A percentile compares a stretch with the other conserved stretches of the same genome.
phyloP scores from a whole-genome alignment of 1,140 invertebrate species.

The Macrocentrus cingulum region DNA sequence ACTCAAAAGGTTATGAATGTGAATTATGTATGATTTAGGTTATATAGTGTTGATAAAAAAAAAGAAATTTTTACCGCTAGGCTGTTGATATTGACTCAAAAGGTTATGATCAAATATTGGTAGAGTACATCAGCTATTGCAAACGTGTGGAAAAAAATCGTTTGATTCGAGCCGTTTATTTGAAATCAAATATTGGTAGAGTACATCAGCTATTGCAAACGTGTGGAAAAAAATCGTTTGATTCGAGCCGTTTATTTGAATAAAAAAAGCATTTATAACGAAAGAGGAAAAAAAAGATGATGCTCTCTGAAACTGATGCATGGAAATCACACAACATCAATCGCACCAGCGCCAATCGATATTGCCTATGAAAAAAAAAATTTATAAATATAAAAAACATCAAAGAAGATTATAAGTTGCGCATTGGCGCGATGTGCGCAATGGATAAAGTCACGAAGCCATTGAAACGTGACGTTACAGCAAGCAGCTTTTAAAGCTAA shows the following conservation, averaged over 20 bases:
- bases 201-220: no score
- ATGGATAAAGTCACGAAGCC: conserved; percentile 19
- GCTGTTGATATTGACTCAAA: no score
- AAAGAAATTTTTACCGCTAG: no score
- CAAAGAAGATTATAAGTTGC: conserved; percentile 50
- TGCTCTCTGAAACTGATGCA: conserved; percentile 1
- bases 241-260: not conserved
- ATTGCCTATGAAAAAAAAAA: no score
- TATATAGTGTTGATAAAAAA: no score
- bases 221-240: no score
- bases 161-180: no score
- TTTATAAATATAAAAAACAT: conserved; percentile 45
- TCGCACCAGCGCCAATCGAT: conserved; percentile 45
- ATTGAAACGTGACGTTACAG: conserved; percentile 38
- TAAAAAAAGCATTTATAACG: not conserved
- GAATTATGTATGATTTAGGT: no score
- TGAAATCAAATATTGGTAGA: not conserved
- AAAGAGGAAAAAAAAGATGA: not conserved
- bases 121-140: not conserved
- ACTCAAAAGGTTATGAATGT: no score
- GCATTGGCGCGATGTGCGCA: conserved; percentile 27
- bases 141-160: no score
- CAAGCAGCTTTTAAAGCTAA: conserved; percentile 52
- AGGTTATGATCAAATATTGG: no score
- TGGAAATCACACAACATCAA: conserved; percentile 35